Evolutionary conservation across 2,888 invertebrate genomes (phyloP), one percentile per base, ranked within the genome.

Genomic region (Cabera pusaria): DNA sequence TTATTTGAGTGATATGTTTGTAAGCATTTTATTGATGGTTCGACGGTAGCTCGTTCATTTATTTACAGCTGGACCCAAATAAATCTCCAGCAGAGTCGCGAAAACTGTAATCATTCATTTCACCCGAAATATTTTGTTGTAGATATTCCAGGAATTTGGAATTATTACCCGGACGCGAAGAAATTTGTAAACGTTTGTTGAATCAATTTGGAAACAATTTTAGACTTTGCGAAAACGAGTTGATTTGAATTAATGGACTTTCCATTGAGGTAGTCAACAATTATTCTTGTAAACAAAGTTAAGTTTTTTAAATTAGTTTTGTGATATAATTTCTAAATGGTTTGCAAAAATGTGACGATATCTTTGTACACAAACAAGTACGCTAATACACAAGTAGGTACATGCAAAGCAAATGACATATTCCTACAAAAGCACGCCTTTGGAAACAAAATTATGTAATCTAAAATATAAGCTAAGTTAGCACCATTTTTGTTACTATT

Each of bases 81-180:
- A 77, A 75, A 78, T 79, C 73, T 52, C 46, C 53, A 44, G 38
- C 50, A 35, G 59, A 71, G 64, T 74, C 72, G 57, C 49, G 64
- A 69, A 67, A 76, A 75, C 71, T 70, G 65, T 60, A 60, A 78
- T 76, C 64, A 72, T 75, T 77, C 72, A 75, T 78, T 72, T 64
- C 36, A 17, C 37, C 29, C 39, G 27, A 37, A 44, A 36, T 46
- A 49, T 48, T 50, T 46, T 41, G 2, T 22, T 47, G 31, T 33
- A 34, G 42, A 36, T 38, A 43, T 49, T 47, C 27, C 49, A 35
- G 37, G 37, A 43, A 42, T 44, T 36, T 35, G 24, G 28, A 48
- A 48, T 53, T 42, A 42, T 48, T 45, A 41, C 36, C 34, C 33
- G 26, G 31, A 46, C 35, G 38, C 28, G 24, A 32, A 35, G 29